phyloP scores from a whole-genome alignment of 2,888 invertebrate species.

The Hirtodrosophila alboralis region DNA sequence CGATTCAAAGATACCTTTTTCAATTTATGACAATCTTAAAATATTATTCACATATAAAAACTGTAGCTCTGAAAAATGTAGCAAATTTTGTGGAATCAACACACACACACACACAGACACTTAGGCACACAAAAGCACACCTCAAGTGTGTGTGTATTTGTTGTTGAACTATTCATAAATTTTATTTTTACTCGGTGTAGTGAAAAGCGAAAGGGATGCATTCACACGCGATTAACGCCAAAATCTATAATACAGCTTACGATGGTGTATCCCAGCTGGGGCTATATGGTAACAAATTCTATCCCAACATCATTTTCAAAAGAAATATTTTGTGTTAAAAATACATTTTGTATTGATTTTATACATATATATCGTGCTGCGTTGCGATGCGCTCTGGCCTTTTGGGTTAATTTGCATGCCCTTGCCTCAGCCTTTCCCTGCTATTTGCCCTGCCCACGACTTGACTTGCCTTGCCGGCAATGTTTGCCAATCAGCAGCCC shows the following conservation, averaged over 20 bases:
- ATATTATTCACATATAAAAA: too few species aligned
- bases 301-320: slow-evolving; percentile 37
- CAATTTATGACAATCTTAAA: too few species aligned
- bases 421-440: slow-evolving; percentile 26
- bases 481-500: slow-evolving; percentile 37
- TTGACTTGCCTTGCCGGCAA: slow-evolving; percentile 15
- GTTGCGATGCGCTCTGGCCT: slow-evolving; percentile 58
- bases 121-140: too few species aligned
- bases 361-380: slow-evolving; percentile 17
- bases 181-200: slow-evolving; percentile 32
- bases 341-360: slow-evolving; percentile 64
- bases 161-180: slow-evolving; percentile 44
- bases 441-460: too few species aligned
- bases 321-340: slow-evolving; percentile 50
- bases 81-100: too few species aligned
- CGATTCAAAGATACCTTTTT: too few species aligned
- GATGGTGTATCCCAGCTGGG: slow-evolving; percentile 9
- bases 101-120: too few species aligned
- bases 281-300: background rate
- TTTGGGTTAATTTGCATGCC: slow-evolving; percentile 66
- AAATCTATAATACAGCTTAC: slow-evolving; percentile 30
- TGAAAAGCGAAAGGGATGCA: slow-evolving; percentile 53
- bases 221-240: slow-evolving; percentile 63
- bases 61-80: too few species aligned
- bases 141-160: slow-evolving; percentile 34